Percentiles rank a stretch among this genome's conserved stretches.
Evolutionary conservation across 2,888 invertebrate species (phyloP).

Genomic region (Embidobia sp.): DNA sequence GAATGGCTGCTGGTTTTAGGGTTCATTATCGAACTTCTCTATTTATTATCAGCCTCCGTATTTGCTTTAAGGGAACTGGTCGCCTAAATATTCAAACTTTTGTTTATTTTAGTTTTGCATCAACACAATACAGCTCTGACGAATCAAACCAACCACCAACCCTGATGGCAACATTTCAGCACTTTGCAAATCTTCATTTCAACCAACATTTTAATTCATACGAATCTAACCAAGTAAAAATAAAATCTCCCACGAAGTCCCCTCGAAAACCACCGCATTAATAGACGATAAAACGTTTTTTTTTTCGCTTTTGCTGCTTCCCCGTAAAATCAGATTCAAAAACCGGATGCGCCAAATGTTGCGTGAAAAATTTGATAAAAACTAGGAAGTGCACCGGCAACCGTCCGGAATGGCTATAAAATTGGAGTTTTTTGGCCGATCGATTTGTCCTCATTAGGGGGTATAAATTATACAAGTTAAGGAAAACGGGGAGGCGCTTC

Average conservation of each 20-base stretch:
- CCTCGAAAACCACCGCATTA: neutral
- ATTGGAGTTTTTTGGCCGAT: constrained; percentile 15
- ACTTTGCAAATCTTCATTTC: too few relatives aligned
- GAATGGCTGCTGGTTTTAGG: constrained; percentile 59
- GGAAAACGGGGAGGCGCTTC: constrained; percentile 34
- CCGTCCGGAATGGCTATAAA: constrained; percentile 6
- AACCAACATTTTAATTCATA: too few relatives aligned
- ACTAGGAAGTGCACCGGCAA: constrained; percentile 42
- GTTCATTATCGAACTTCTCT: constrained; percentile 46
- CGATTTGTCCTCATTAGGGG: constrained; percentile 18
- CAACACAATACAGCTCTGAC: too few relatives aligned
- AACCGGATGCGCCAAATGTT: constrained; percentile 45
- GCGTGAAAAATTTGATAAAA: constrained; percentile 48
- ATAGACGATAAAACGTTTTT: constrained; percentile 25
- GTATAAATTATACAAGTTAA: constrained; percentile 35
- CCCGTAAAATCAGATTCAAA: constrained; percentile 29
- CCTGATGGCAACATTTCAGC: too few relatives aligned
- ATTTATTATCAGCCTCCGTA: constrained; percentile 36
- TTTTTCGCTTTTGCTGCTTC: neutral
- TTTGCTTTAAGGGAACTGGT: constrained; percentile 46
- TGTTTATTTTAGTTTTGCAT: neutral
- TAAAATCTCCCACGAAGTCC: constrained; percentile 6
- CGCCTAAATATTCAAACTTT: constrained; percentile 14
- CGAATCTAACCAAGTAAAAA: too few relatives aligned
- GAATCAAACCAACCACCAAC: too few relatives aligned